Evolutionary conservation across 2,797 vertebrate genomes (phyloP).

Genomic region (Pipistrellus pygmaeus): DNA sequence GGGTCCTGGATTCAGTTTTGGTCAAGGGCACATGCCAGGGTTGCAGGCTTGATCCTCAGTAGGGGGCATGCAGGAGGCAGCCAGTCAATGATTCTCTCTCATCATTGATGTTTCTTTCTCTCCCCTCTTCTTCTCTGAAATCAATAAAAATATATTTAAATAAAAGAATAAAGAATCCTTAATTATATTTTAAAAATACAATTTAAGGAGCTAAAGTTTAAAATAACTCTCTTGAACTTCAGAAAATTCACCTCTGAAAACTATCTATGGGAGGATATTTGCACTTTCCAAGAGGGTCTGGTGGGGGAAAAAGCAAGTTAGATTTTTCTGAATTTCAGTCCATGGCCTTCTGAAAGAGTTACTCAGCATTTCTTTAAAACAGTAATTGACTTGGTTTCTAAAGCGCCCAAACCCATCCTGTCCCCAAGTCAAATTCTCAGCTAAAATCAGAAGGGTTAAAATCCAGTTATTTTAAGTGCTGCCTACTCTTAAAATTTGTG

Average conservation of each 20-base stretch:
- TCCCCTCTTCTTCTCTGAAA: too few relatives aligned
- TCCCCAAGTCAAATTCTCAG: slow-evolving; percentile 68
- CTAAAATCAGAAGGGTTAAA: slow-evolving; percentile 78
- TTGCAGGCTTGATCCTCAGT: too few relatives aligned
- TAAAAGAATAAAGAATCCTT: slow-evolving; percentile 61
- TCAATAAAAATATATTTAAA: neutral
- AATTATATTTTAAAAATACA: slow-evolving; percentile 79
- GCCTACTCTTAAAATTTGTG: slow-evolving; percentile 61
- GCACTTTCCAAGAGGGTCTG: slow-evolving; percentile 57
- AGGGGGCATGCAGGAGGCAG: too few relatives aligned
- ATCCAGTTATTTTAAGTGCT: slow-evolving; percentile 73
- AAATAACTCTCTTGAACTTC: slow-evolving; percentile 75
- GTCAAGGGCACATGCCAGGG: too few relatives aligned
- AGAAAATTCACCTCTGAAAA: slow-evolving; percentile 77
- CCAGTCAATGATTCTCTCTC: too few relatives aligned
- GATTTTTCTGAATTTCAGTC: slow-evolving; percentile 18
- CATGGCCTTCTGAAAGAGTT: slow-evolving; percentile 67
- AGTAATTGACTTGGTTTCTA: slow-evolving; percentile 61
- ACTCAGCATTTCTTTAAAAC: slow-evolving; percentile 63
- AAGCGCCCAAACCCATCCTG: slow-evolving; percentile 11
- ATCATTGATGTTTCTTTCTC: too few relatives aligned
- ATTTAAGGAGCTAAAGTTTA: slow-evolving; percentile 67
- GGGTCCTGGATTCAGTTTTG: too few relatives aligned
- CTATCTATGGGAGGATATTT: slow-evolving; percentile 49
- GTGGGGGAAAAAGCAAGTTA: slow-evolving; percentile 50